phyloP scores from a whole-genome alignment of 2,888 invertebrate species.

The Ctenicera cuprea region DNA sequence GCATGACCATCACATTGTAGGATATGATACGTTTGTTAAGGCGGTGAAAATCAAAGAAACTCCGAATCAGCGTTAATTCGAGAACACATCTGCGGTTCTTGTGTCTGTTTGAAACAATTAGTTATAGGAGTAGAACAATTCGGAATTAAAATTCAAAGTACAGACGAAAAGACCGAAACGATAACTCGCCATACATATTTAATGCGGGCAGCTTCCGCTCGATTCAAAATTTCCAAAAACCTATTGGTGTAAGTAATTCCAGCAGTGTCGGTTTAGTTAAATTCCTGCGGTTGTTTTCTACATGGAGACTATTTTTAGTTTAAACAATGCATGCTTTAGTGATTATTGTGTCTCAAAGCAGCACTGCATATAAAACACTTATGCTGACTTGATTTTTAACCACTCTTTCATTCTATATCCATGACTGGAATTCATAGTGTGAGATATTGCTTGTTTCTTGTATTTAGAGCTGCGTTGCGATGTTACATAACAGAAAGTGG shows the following conservation, averaged over 20 bases:
- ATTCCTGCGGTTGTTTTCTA: conserved; percentile 38
- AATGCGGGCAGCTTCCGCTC: conserved; percentile 26
- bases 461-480: not conserved
- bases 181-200: conserved; percentile 7
- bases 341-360: conserved; percentile 40
- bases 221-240: conserved; percentile 31
- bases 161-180: not conserved
- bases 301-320: conserved; percentile 39
- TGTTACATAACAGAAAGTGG: not conserved
- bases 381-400: conserved; percentile 43
- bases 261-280: conserved; percentile 33
- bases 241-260: conserved; percentile 20
- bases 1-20: conserved; percentile 34
- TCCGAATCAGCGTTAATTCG: conserved; percentile 34
- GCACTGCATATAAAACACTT: conserved; percentile 36
- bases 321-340: conserved; percentile 42
- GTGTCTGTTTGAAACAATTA: conserved; percentile 1
- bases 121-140: not conserved
- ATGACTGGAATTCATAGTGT: conserved; percentile 9
- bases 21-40: conserved; percentile 39
- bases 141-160: conserved; percentile 11
- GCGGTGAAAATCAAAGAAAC: conserved; percentile 46
- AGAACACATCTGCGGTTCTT: conserved; percentile 24
- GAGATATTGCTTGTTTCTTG: not conserved
- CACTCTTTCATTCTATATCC: conserved; percentile 19